Conservation (phyloP, 1,140 invertebrate species). For the Hyphantria cunea region DNA sequence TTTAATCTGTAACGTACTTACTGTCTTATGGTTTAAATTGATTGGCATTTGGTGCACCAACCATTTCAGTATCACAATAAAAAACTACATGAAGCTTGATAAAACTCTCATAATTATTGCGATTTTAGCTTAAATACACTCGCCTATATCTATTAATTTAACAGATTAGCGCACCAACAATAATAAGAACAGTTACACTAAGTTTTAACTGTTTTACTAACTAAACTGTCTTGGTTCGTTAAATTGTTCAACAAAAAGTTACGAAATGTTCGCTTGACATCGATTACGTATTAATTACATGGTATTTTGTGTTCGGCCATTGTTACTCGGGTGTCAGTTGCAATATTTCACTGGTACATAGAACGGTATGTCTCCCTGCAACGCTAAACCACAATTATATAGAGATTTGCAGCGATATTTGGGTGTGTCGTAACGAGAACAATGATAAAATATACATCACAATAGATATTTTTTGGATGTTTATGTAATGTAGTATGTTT, state of each 20-base stretch:
- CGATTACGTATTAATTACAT: conserved; percentile 34
- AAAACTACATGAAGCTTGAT: too few species aligned
- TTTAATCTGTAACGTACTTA: too few species aligned
- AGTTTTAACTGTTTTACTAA: too few species aligned
- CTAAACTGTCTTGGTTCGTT: background rate
- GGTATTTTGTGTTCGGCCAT: conserved; percentile 15
- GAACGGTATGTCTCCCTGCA: conserved; percentile 5
- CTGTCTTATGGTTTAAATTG: too few species aligned
- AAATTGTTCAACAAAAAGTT: conserved; percentile 3
- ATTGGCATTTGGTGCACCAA: too few species aligned
- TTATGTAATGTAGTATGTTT: too few species aligned
- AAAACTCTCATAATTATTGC: too few species aligned
- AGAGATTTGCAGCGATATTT: conserved; percentile 4
- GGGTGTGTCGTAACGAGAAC: background rate
- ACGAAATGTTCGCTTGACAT: conserved; percentile 13
- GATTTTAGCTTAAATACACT: too few species aligned
- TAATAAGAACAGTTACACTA: too few species aligned
- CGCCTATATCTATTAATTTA: too few species aligned
- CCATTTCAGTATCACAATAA: too few species aligned
- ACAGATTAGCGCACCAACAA: too few species aligned
- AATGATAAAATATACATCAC: background rate
- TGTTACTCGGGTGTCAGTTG: conserved; percentile 13
- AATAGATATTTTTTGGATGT: background rate
- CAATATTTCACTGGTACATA: conserved; percentile 10
- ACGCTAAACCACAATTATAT: conserved; percentile 5